These are phyloP conservation scores for Microcebus jonahi DNA, from an alignment of 2,113 vertebrate species.

Conservation along the genomic window DNA sequence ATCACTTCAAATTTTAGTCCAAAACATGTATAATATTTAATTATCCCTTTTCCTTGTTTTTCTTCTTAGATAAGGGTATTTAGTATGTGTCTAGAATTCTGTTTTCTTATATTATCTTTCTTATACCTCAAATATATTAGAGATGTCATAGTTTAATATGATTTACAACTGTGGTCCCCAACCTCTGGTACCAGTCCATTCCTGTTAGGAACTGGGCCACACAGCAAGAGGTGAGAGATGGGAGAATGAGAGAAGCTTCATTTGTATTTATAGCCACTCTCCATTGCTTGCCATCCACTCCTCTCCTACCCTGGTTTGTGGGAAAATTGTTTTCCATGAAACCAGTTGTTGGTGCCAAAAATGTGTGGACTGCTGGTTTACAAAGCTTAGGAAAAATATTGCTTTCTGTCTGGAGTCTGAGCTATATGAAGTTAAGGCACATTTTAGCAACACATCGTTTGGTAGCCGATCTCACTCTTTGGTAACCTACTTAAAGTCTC, in stretches of 20 bases:
- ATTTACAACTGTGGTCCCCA: not conserved
- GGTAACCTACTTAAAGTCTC: not conserved
- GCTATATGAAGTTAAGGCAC: not conserved
- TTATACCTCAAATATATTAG: not conserved
- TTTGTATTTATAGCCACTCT: too few species aligned
- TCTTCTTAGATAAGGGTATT: not conserved
- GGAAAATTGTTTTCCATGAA: too few species aligned
- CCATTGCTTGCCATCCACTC: too few species aligned
- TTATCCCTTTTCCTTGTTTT: not conserved
- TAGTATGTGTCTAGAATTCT: not conserved
- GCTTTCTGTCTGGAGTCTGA: not conserved
- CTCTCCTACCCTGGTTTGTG: too few species aligned
- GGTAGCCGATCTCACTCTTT: not conserved
- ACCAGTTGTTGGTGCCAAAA: too few species aligned
- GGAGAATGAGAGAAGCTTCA: too few species aligned
- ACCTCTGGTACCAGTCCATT: too few species aligned
- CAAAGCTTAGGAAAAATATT: not conserved
- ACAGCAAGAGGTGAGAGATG: rapidly evolving
- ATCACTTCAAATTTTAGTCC: not conserved
- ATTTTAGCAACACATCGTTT: not conserved
- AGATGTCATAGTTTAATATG: not conserved
- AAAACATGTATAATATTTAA: not conserved
- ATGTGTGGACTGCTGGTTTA: not conserved
- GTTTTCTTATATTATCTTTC: not conserved
- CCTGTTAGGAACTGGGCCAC: too few species aligned